Conservation (phyloP, 2,888 invertebrate genomes). For the Aradus depressus region DNA sequence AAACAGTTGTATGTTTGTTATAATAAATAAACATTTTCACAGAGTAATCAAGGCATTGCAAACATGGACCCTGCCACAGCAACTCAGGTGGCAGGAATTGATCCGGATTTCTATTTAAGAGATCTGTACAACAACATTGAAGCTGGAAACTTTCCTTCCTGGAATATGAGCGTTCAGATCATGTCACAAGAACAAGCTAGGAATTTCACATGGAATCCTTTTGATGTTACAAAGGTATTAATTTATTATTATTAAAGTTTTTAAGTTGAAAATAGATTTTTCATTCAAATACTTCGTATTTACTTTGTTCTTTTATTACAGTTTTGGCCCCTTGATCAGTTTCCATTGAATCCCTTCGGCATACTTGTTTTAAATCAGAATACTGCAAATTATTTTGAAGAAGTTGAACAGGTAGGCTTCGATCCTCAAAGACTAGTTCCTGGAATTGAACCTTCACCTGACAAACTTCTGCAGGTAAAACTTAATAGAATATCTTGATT, state of each 20-base stretch:
- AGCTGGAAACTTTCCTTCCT: conserved; percentile 37
- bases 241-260: background rate
- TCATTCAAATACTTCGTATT: background rate
- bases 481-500: conserved; percentile 43
- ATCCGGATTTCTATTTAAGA: conserved; percentile 37
- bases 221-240: conserved; percentile 39
- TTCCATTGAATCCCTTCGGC: conserved; percentile 42
- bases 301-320: conserved; percentile 12
- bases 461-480: conserved; percentile 43
- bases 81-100: conserved; percentile 30
- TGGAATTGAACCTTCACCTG: conserved; percentile 44
- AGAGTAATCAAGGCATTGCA: conserved; percentile 39
- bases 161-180: conserved; percentile 40
- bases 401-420: conserved; percentile 44
- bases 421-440: conserved; percentile 39
- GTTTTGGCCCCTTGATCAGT: conserved; percentile 40
- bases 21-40: background rate
- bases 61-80: conserved; percentile 36
- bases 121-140: conserved; percentile 38
- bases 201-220: conserved; percentile 38
- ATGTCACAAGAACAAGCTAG: conserved; percentile 38
- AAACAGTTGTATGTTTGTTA: background rate
- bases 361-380: conserved; percentile 41
- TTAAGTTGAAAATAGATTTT: background rate
- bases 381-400: conserved; percentile 42